Evolutionary conservation across 2,888 invertebrate genomes (phyloP).

Genomic region (Yponomeuta sedellus): DNA sequence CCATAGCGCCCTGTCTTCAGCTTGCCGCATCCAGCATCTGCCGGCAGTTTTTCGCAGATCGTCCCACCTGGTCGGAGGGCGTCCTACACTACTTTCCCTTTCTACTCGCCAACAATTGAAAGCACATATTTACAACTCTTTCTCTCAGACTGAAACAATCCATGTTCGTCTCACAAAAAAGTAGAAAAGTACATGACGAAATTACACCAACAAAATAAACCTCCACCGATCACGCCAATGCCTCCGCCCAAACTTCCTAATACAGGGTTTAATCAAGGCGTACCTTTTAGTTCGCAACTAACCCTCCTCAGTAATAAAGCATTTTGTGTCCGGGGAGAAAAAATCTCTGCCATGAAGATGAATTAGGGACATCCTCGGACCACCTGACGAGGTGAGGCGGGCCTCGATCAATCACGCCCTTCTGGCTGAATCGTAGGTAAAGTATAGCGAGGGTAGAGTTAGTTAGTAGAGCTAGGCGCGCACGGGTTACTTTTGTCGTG

Average conservation of each 20-base stretch:
- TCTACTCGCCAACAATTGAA: too few species aligned
- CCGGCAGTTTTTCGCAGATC: too few species aligned
- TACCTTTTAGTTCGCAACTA: background rate
- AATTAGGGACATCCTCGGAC: slow-evolving; percentile 19
- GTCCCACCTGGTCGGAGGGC: too few species aligned
- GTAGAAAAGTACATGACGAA: background rate
- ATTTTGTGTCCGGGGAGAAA: slow-evolving; percentile 10
- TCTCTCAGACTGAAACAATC: too few species aligned
- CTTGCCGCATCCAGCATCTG: too few species aligned
- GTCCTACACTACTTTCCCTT: too few species aligned
- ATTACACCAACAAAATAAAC: background rate
- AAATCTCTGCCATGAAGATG: slow-evolving; percentile 16
- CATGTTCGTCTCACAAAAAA: too few species aligned
- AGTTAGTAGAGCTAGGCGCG: too few species aligned
- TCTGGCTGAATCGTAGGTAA: background rate
- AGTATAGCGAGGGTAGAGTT: slow-evolving; percentile 1
- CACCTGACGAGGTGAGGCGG: slow-evolving; percentile 22
- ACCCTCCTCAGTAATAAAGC: slow-evolving; percentile 5
- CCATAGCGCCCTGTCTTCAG: too few species aligned
- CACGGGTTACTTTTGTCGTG: too few species aligned
- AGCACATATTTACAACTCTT: too few species aligned
- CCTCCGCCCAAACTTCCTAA: background rate
- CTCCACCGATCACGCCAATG: background rate
- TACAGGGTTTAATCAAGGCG: background rate
- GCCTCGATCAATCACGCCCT: slow-evolving; percentile 35